Evolutionary conservation across 2,888 invertebrate genomes (phyloP), one percentile per base, ranked within the genome.

Genomic region (Tetrapedia diversipes): DNA sequence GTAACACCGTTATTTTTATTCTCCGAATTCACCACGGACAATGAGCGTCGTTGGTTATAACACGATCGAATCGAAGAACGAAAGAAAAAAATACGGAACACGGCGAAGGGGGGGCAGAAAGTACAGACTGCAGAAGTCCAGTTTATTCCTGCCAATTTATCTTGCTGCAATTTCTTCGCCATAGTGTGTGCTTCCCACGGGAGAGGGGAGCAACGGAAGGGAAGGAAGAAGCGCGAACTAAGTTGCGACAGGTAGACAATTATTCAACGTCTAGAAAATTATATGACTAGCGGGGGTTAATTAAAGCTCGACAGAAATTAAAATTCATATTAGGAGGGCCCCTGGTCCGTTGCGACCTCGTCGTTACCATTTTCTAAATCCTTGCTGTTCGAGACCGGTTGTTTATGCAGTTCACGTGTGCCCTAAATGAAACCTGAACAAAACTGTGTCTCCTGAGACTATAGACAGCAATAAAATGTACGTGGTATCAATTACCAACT

Each of bases 191-290:
- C 27, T 63, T 56, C 68, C 47, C 65, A 54, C 16, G 54, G 39
- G 65, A 54, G 8, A 45, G 10, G 41, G n/a, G 51, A 39, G 32
- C 32, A n/a, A 16, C 6, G 34, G 10, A 10, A 14, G 6, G 39
- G 39, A n/a, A n/a, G 41, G 45, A 54, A 69, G 49, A 64, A 70
- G 77, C 43, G 78, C 69, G 80, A 83, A 82, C 78, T 60, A 79
- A 82, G 82, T 83, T 82, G 75, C 81, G 83, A 83, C 83, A 83
- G 82, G 74, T 80, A 77, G 67, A 82, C 83, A 73, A 83, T 83
- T 81, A 82, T 83, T 83, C 82, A 82, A 82, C 63, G 83, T 83
- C 83, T 71, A 53, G 72, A 45, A 82, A 81, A 83, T 82, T 82
- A 82, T 83, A 77, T 66, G 73, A 65, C 65, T 65, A 57, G 64